Conservation (phyloP, 2,888 invertebrate genomes). For the Eumacrocentrus americanus region DNA sequence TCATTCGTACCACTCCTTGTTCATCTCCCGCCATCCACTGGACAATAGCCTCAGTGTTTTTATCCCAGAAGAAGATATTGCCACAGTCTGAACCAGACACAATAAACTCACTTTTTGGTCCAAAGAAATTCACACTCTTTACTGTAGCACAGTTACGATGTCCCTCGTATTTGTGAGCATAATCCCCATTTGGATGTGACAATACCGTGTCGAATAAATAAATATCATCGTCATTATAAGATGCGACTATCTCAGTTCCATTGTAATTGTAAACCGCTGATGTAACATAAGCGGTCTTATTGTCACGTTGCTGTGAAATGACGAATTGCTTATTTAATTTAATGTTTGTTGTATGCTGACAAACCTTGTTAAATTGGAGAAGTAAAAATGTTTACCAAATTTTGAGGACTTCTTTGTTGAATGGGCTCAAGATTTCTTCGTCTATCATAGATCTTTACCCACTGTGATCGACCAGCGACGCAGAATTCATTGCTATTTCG, state of each 20-base stretch:
- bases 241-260: conserved; percentile 89
- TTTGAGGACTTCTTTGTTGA: conserved; percentile 70
- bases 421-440: conserved; percentile 66
- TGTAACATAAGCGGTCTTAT: conserved; percentile 73
- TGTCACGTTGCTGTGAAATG: conserved; percentile 39
- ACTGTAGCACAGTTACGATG: conserved; percentile 67
- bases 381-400: conserved; percentile 59
- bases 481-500: conserved; percentile 77
- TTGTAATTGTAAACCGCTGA: conserved; percentile 90
- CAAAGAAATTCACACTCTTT: conserved; percentile 94
- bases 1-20: conserved; percentile 74
- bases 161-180: conserved; percentile 67
- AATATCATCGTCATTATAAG: conserved; percentile 92
- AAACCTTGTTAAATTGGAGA: not conserved
- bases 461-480: conserved; percentile 82
- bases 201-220: conserved; percentile 79
- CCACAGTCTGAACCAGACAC: conserved; percentile 95
- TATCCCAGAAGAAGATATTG: conserved; percentile 89
- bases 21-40: conserved; percentile 85
- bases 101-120: conserved; percentile 86
- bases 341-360: not conserved
- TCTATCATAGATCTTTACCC: conserved; percentile 78
- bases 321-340: not conserved
- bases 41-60: conserved; percentile 84
- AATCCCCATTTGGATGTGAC: conserved; percentile 61